These are phyloP conservation scores for Apolygus lucorum DNA, from an alignment of 1,140 invertebrate genomes.

Conservation along the genomic window DNA sequence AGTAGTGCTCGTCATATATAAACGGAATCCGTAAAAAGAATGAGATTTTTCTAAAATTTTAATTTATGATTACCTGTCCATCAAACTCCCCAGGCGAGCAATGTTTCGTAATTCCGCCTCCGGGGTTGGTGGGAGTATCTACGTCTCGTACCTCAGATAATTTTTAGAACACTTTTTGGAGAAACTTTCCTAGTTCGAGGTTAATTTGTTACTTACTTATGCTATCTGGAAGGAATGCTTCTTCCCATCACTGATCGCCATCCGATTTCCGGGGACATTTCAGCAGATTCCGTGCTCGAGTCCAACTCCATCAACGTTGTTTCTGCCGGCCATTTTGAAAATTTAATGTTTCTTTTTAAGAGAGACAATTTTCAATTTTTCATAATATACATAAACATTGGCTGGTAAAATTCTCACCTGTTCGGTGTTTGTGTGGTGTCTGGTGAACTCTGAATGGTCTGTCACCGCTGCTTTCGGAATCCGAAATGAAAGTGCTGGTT, in stretches of 20 bases:
- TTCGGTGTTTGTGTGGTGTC: slow-evolving; percentile 25
- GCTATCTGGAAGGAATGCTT: slow-evolving; percentile 30
- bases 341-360: not conserved
- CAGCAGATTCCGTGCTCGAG: slow-evolving; percentile 36
- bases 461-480: slow-evolving; percentile 34
- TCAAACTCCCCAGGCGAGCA: not conserved
- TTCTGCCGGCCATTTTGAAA: slow-evolving; percentile 17
- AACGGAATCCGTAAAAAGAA: too few species aligned
- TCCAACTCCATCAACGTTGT: slow-evolving; percentile 32
- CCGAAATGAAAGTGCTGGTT: slow-evolving; percentile 30
- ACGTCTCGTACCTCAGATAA: not conserved
- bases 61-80: not conserved
- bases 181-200: not conserved
- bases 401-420: slow-evolving; percentile 21
- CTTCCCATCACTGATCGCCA: slow-evolving; percentile 26
- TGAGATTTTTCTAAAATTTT: too few species aligned
- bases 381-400: not conserved
- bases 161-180: not conserved
- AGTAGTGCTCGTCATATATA: too few species aligned
- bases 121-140: not conserved
- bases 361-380: not conserved
- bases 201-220: slow-evolving; percentile 27
- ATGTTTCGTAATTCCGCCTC: not conserved
- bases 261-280: slow-evolving; percentile 33
- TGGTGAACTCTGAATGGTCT: slow-evolving; percentile 23